These are phyloP conservation scores for Pocota personata DNA, from an alignment of 2,888 invertebrate species.

Conservation along the genomic window DNA sequence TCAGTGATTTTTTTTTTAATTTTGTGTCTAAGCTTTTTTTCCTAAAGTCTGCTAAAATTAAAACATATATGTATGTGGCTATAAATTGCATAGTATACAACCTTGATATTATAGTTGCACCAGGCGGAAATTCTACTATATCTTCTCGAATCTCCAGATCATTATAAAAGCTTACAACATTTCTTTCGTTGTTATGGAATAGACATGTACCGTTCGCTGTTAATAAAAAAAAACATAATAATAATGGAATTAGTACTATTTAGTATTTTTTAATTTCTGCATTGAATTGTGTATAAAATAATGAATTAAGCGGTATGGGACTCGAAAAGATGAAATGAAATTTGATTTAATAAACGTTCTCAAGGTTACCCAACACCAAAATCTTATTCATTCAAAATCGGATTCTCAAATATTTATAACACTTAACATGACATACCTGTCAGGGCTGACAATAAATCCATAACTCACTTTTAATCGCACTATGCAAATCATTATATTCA, in stretches of 20 bases:
- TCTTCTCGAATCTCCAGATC: conserved; percentile 90
- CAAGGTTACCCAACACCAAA: not conserved
- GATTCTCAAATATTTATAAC: not conserved
- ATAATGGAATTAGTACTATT: not conserved
- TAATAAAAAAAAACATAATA: conserved; percentile 11
- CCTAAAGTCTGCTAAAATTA: not conserved
- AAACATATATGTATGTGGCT: not conserved
- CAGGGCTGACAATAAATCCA: not conserved
- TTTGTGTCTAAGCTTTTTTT: not conserved
- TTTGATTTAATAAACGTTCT: not conserved
- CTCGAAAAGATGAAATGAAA: not conserved
- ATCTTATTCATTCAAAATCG: not conserved
- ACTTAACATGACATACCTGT: not conserved
- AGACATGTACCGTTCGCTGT: conserved; percentile 89
- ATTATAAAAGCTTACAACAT: conserved; percentile 91
- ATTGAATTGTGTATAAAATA: conserved; percentile 40
- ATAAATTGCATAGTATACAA: conserved; percentile 75
- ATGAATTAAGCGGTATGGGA: not conserved
- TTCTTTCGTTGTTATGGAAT: conserved; percentile 90
- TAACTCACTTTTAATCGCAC: not conserved
- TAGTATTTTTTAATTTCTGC: not conserved
- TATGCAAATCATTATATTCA: not conserved
- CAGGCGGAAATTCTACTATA: conserved; percentile 90
- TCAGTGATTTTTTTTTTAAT: not conserved
- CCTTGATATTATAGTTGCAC: conserved; percentile 87